Base-by-base conservation (phyloP, 2,888 invertebrate genomes). In the Gonocerus acuteangulatus region DNA sequence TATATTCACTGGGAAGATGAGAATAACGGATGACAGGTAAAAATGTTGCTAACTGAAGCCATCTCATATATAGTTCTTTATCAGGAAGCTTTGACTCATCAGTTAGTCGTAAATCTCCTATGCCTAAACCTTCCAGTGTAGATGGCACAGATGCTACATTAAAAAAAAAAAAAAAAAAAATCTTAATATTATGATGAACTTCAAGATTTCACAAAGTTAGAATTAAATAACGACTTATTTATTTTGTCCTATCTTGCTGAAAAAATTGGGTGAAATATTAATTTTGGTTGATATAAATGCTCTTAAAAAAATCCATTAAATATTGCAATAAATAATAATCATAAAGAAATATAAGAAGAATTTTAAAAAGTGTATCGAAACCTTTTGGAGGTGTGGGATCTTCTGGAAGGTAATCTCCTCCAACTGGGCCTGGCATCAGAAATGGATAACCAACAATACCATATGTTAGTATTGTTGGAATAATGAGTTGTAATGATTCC, bases 401-500 rank as follows among this genome's bases (percentile, higher is more conserved):
- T 54, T 54, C 54, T 19, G 83, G 81, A 65, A 84, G 77, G 44
- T 86, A 86, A 69, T 93, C 92, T 0, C 94, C 96, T 0, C 96
- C 96, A 0, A 96, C 90, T 2, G 94, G 88, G 0, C 95, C 95
- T 0, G 95, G 92, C 78, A 95, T 84, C 45, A 95, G 81, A 70
- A 95, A 95, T 0, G 94, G 94, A 74, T 89, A 95, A 0, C 96
- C 96, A 52, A 91, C 84, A 19, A 95, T 82, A 0, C 95, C 94
- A 68, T 95, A 87, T 0, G 87, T 88, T 19, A 94, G 74, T 61
- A 92, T 86, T 6, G 92, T 89, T 0, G 95, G 92, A 68, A 96
- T 87, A 0, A 95, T 84, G 7, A 84, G 82, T 64, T 82, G 80
- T 16, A 93, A 76, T 0, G 90, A 91, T 54, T 84, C 84, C 96